Conservation (phyloP, 1,140 invertebrate genomes). For the Phthorimaea operculella region DNA sequence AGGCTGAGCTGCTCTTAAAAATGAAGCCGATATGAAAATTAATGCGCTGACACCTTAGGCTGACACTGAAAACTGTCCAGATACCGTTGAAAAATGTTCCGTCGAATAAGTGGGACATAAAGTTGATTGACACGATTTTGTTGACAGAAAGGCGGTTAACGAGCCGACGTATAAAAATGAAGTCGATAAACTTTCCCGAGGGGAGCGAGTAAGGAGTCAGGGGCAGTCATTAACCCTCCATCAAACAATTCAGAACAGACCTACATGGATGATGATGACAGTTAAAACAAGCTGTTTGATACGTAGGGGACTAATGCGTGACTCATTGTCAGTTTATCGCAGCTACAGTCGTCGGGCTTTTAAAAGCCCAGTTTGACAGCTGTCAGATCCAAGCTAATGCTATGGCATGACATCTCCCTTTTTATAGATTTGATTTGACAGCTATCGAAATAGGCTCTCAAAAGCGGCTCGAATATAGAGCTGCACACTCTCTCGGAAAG, state of each 20-base stretch:
- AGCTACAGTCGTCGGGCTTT: too few species aligned
- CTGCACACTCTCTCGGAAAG: not conserved
- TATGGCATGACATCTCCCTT: too few species aligned
- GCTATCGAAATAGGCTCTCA: too few species aligned
- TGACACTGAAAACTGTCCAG: not conserved
- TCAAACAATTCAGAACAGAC: conserved; percentile 46
- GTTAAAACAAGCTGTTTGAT: conserved; percentile 24
- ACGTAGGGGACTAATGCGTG: conserved; percentile 2
- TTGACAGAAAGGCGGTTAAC: not conserved
- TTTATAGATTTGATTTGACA: too few species aligned
- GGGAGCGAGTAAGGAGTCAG: conserved; percentile 23
- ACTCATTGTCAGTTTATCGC: not conserved
- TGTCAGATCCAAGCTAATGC: too few species aligned
- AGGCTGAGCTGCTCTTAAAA: conserved; percentile 3
- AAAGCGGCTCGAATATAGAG: too few species aligned
- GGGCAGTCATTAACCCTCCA: conserved; percentile 43
- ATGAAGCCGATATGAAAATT: not conserved
- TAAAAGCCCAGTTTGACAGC: too few species aligned
- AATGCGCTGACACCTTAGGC: too few species aligned
- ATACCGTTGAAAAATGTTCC: not conserved
- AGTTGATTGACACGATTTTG: not conserved
- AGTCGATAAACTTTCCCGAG: conserved; percentile 16
- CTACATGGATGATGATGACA: conserved; percentile 22
- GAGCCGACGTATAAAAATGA: conserved; percentile 5
- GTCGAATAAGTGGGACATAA: not conserved